phyloP scores from a whole-genome alignment of 2,797 vertebrate species.

The Danio albolineatus region DNA sequence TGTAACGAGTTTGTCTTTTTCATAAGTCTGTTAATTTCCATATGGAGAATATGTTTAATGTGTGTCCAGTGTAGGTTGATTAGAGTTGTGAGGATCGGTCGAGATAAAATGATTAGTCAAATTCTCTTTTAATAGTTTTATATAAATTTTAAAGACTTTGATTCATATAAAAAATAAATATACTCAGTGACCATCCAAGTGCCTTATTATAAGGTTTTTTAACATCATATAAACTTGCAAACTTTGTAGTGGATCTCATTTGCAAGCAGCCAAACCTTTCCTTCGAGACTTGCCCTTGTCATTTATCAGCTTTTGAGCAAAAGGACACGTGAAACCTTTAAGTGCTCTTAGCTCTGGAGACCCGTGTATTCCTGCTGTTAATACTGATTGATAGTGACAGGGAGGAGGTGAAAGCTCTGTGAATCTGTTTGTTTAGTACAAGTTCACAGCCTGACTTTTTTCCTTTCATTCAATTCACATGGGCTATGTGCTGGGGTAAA shows the following conservation, averaged over 20 bases:
- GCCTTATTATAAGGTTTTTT: not conserved
- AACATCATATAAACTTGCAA: constrained; percentile 5
- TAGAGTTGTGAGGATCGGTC: too few relatives aligned
- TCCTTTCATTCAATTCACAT: constrained; percentile 22
- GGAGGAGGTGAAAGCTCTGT: constrained; percentile 40
- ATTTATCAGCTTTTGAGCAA: constrained; percentile 22
- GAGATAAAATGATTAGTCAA: too few relatives aligned
- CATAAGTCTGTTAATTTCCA: too few relatives aligned
- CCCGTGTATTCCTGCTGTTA: constrained; percentile 21
- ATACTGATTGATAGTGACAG: constrained; percentile 42
- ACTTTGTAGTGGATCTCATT: not conserved
- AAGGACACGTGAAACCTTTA: constrained; percentile 13
- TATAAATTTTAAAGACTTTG: too few relatives aligned
- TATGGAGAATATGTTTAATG: too few relatives aligned
- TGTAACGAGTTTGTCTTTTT: too few relatives aligned
- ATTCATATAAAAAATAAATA: too few relatives aligned
- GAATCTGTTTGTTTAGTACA: constrained; percentile 44
- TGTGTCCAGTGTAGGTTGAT: too few relatives aligned
- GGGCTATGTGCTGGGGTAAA: constrained; percentile 4
- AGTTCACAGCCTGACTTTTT: constrained; percentile 37
- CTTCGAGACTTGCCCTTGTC: not conserved
- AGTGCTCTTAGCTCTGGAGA: constrained; percentile 30
- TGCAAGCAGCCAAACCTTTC: not conserved
- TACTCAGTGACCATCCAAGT: not conserved
- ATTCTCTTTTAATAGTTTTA: too few relatives aligned